phyloP scores from a whole-genome alignment of 92 coral and sea anemone genomes.

The Paramuricea clavata region DNA sequence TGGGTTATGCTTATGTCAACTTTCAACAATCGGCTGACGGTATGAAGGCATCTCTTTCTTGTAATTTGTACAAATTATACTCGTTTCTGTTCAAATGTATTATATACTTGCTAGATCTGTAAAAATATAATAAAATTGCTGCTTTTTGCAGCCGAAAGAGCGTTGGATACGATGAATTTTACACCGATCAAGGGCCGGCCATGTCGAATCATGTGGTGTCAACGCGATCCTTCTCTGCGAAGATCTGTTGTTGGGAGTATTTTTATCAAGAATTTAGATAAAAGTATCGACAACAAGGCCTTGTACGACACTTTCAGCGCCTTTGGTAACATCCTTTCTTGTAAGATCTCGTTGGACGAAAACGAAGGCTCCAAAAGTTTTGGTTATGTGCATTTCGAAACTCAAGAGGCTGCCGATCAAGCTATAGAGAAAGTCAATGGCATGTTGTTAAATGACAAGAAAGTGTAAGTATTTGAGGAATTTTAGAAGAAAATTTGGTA shows the following conservation, averaged over 20 bases:
- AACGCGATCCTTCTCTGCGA: constrained; percentile 96
- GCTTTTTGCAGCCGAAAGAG: constrained; percentile 85
- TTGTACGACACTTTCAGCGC: constrained; percentile 99
- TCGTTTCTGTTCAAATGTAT: neutral
- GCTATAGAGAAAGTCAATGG: constrained; percentile 98
- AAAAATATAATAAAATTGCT: neutral
- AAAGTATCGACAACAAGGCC: constrained; percentile 96
- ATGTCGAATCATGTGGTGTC: constrained; percentile 99
- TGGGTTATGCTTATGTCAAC: constrained; percentile 99
- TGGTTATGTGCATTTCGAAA: constrained; percentile 97
- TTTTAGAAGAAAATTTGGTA: neutral
- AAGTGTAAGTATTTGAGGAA: constrained; percentile 82
- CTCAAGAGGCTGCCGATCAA: constrained; percentile 88
- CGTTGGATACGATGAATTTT: constrained; percentile 96
- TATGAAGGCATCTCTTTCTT: constrained; percentile 63
- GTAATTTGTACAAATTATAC: neutral
- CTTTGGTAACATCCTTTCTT: constrained; percentile 94
- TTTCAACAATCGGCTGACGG: constrained; percentile 96
- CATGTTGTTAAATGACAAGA: constrained; percentile 98
- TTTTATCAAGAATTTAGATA: constrained; percentile 96
- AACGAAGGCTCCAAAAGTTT: constrained; percentile 87
- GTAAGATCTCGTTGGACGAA: constrained; percentile 97
- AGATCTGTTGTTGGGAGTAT: constrained; percentile 98
- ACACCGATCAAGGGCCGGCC: constrained; percentile 98
- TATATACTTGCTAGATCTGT: neutral